A percentile compares a stretch with the other conserved stretches of the same genome.
Conservation (phyloP, 2,888 invertebrate species). For the Leptinotarsa rubiginosa region DNA sequence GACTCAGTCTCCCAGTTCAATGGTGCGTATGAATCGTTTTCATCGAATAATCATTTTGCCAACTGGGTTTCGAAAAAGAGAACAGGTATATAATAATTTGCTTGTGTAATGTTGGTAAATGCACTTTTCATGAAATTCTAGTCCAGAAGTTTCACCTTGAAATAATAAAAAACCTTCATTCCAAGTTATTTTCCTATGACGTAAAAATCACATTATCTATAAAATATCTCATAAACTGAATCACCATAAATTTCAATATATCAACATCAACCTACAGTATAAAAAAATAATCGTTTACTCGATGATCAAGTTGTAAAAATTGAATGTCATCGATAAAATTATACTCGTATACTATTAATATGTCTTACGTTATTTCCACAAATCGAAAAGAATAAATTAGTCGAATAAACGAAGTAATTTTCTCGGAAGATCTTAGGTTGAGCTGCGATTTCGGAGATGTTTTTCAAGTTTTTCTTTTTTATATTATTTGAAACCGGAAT, state of each 20-base stretch:
- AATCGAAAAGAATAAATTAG: background rate
- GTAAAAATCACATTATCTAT: background rate
- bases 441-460: too few species aligned
- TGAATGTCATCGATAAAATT: constrained; percentile 7
- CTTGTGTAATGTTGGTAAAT: too few species aligned
- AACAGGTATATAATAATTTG: too few species aligned
- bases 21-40: too few species aligned
- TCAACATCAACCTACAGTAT: background rate
- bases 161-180: background rate
- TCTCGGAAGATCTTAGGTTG: background rate
- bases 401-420: background rate
- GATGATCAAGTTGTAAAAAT: background rate
- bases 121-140: too few species aligned
- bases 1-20: too few species aligned
- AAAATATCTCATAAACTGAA: background rate
- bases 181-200: background rate
- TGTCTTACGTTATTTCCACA: background rate
- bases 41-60: too few species aligned
- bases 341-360: background rate
- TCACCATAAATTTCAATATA: constrained; percentile 8
- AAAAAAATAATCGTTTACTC: background rate
- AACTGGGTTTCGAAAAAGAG: too few species aligned
- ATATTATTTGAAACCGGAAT: too few species aligned
- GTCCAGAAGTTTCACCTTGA: too few species aligned
- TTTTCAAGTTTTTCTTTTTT: too few species aligned